These are phyloP conservation scores for Tetheella fluctuosa DNA, from an alignment of 2,888 invertebrate species.

Conservation along the genomic window DNA sequence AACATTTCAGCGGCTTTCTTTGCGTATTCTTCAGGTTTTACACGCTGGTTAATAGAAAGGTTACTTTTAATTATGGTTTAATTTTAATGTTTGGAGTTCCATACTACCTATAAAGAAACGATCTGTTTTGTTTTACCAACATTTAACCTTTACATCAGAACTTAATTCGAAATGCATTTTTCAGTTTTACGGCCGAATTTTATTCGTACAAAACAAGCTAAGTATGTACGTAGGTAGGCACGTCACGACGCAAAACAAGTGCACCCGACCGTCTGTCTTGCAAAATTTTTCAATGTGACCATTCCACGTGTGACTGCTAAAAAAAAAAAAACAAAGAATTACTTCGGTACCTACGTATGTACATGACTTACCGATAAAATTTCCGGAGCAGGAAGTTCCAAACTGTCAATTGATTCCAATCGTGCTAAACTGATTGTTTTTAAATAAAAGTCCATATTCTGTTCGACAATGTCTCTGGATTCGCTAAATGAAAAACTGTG, in stretches of 20 bases:
- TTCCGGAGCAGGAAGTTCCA: constrained; percentile 48
- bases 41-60: constrained; percentile 42
- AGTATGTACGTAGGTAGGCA: too few relatives aligned
- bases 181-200: background rate
- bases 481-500: constrained; percentile 40
- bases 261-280: too few relatives aligned
- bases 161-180: background rate
- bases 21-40: constrained; percentile 62
- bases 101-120: too few relatives aligned
- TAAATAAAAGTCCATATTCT: constrained; percentile 47
- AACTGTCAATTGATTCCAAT: constrained; percentile 48
- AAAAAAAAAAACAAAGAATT: too few relatives aligned
- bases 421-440: constrained; percentile 50
- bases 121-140: too few relatives aligned
- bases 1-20: constrained; percentile 55
- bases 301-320: too few relatives aligned
- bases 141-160: too few relatives aligned
- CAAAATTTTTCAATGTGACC: too few relatives aligned
- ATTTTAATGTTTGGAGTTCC: constrained; percentile 11
- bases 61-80: background rate
- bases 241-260: too few relatives aligned
- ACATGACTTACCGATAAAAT: constrained; percentile 42
- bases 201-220: too few relatives aligned
- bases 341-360: too few relatives aligned
- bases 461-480: constrained; percentile 41